These are phyloP conservation scores for Pangasius djambal DNA, from an alignment of 2,797 vertebrate species.

Conservation along the genomic window DNA sequence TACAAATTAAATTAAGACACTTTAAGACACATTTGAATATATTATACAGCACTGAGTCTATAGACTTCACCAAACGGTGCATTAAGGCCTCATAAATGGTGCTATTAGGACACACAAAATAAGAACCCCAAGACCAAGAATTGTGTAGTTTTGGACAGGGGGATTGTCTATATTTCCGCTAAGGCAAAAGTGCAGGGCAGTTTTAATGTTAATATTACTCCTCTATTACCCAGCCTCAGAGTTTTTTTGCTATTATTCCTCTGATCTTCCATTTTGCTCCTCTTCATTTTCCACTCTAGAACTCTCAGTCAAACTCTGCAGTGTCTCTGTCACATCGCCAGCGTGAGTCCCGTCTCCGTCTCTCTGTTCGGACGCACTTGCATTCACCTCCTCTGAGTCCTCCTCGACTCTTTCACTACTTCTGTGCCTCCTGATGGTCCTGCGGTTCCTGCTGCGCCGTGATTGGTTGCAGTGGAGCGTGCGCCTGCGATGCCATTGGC, in stretches of 20 bases:
- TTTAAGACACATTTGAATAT: constrained; percentile 11
- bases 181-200: constrained; percentile 27
- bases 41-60: not conserved
- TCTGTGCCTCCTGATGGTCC: constrained; percentile 66
- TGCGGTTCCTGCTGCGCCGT: constrained; percentile 58
- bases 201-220: constrained; percentile 21
- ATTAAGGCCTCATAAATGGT: not conserved
- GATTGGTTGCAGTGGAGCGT: constrained; percentile 79
- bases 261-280: not conserved
- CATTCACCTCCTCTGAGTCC: constrained; percentile 22
- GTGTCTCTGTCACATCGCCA: not conserved
- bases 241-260: not conserved
- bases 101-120: not conserved
- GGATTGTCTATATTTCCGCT: not conserved
- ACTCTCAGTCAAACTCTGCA: constrained; percentile 36
- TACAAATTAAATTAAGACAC: constrained; percentile 29
- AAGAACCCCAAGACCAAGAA: not conserved
- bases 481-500: constrained; percentile 86
- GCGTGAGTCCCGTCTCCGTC: not conserved
- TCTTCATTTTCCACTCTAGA: constrained; percentile 28
- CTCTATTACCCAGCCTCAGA: not conserved
- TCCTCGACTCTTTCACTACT: not conserved
- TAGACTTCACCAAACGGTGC: not conserved
- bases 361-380: not conserved
- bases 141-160: constrained; percentile 1